Evolutionary conservation across 2,888 invertebrate genomes (phyloP), one percentile per base, ranked within the genome.

Genomic region (Macaria notata): DNA sequence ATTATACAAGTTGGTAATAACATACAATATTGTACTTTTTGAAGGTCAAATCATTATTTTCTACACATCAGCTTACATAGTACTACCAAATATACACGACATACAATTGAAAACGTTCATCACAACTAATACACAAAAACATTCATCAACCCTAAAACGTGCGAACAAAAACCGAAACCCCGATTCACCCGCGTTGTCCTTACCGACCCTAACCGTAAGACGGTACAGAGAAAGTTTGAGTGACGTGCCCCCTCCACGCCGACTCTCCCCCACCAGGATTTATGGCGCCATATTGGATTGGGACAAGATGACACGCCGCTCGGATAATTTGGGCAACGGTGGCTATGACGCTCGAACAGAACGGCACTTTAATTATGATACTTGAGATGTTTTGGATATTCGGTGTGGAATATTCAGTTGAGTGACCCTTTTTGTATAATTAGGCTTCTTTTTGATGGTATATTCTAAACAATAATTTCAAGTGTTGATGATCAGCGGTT

Each of bases 221-320:
- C 89, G 88, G 89, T 83, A 84, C 87, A 86, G 91, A 89, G 91
- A 91, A 91, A 91, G 91, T 91, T 91, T 91, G 91, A 91, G 91
- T 91, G 91, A 91, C 91, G 88, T 88, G 69, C 84, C 89, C 88
- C 90, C 88, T 78, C 80, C 78, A 75, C 76, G 82, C 82, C 72
- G 49, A 68, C 77, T 76, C 80, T 76, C 80, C 79, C 84, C 77
- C 72, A 68, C 73, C 51, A 89, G 88, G 90, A 91, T 91, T 91
- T 91, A 91, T 87, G 88, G 86, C 90, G 91, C 91, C 90, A 91
- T 91, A 91, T 91, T 91, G 91, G 91, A 91, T 91, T 88, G 91
- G 90, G 90, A 91, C 91, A 91, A 91, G 91, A 91, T 91, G 91
- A 91, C 91, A 89, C 89, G 84, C 83, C 87, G 88, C 86, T 79